Conservation (phyloP, 2,888 invertebrate genomes). For the Creontiades dilutus region DNA sequence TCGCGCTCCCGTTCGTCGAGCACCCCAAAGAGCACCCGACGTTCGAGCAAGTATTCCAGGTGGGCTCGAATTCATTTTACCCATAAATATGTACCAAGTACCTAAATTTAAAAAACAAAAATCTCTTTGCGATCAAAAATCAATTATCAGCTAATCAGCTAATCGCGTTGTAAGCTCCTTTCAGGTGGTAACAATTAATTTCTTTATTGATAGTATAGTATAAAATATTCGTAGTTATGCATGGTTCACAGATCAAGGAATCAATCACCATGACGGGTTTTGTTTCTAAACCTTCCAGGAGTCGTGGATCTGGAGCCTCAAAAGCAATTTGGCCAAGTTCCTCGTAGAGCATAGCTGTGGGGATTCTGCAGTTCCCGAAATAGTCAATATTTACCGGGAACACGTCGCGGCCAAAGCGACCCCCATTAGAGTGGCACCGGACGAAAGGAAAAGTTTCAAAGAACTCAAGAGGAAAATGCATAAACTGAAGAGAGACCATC, state of each 20-base stretch:
- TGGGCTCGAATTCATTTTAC: no score
- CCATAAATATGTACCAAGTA: no score
- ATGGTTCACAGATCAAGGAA: no score
- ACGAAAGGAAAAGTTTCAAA: conserved; percentile 77
- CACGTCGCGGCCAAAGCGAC: conserved; percentile 23
- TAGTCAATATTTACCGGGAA: conserved; percentile 73
- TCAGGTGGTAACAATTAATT: no score
- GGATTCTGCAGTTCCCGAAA: conserved; percentile 73
- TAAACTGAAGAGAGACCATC: conserved; percentile 79
- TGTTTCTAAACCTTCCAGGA: conserved; percentile 71
- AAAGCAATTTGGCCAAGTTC: conserved; percentile 73
- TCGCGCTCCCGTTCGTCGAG: conserved; percentile 81
- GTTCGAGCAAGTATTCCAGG: conserved; percentile 80
- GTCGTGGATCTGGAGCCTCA: conserved; percentile 74
- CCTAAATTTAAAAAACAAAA: no score
- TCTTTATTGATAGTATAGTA: no score
- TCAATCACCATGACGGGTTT: not conserved
- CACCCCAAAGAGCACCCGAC: conserved; percentile 80
- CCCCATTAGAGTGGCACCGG: conserved; percentile 73
- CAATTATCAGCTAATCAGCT: no score
- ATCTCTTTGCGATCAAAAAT: no score
- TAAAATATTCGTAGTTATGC: no score
- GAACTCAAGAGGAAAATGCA: conserved; percentile 78
- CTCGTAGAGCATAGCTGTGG: conserved; percentile 75
- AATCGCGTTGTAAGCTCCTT: no score